Percentiles rank a stretch among this genome's conserved stretches.
phyloP scores from a whole-genome alignment of 2,797 vertebrate genomes.

The Sebastes cheni region DNA sequence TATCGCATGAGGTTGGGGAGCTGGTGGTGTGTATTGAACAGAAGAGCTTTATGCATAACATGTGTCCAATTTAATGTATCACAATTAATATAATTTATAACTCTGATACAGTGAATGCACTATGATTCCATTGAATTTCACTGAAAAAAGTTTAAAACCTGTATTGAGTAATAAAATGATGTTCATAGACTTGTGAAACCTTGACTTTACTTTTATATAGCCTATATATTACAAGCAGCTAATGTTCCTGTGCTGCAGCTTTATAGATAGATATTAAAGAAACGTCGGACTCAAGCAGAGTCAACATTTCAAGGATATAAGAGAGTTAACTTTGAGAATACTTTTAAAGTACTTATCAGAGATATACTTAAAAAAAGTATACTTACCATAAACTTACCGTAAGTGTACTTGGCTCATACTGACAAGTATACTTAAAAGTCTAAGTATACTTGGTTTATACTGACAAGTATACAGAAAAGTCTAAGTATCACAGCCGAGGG shows the following conservation, averaged over 20 bases:
- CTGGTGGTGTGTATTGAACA: neutral
- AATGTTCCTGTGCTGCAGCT: conserved; percentile 12
- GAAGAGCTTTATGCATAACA: neutral
- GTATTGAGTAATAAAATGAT: neutral
- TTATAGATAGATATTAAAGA: conserved; percentile 1
- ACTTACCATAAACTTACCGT: too few species aligned
- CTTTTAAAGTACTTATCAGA: too few species aligned
- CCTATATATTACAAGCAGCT: neutral
- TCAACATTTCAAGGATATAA: neutral
- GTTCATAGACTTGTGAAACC: neutral
- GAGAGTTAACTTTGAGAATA: too few species aligned
- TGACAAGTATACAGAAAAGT: too few species aligned
- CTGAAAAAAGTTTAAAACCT: neutral
- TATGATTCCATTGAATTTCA: neutral
- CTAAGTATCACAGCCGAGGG: neutral
- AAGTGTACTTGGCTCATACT: too few species aligned
- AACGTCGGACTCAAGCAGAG: conserved; percentile 17
- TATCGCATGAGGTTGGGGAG: neutral
- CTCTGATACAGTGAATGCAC: neutral
- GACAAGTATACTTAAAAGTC: too few species aligned
- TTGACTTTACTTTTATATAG: conserved; percentile 2
- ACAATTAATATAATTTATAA: neutral
- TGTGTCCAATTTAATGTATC: neutral
- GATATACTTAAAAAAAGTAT: too few species aligned
- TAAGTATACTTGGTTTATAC: too few species aligned